These are phyloP conservation scores for Chaenodraco wilsoni DNA, from an alignment of 2,797 vertebrate species.

Conservation along the genomic window DNA sequence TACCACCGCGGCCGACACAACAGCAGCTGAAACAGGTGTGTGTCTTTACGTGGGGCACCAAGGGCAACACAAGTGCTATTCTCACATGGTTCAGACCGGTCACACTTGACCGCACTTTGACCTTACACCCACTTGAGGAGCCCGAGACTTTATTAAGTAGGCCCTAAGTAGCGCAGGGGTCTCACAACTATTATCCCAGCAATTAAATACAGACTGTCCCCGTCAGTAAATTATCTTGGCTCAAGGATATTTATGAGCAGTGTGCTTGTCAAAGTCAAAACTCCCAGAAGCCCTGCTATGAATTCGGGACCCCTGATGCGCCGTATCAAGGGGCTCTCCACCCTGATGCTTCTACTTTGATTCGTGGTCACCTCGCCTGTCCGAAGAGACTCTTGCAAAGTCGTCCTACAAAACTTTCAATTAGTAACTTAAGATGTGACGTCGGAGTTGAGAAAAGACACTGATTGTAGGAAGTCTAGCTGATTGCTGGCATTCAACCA, in stretches of 20 bases:
- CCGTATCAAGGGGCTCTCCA: conserved; percentile 17
- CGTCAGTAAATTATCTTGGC: conserved; percentile 44
- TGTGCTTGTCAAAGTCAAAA: conserved; percentile 45
- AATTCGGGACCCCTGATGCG: conserved; percentile 48
- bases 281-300: conserved; percentile 30
- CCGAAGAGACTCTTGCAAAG: conserved; percentile 44
- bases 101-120: conserved; percentile 73
- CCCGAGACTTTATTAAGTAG: conserved; percentile 58
- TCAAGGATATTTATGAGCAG: conserved; percentile 56
- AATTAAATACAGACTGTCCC: conserved; percentile 42
- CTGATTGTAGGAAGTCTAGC: too few species aligned
- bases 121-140: conserved; percentile 52
- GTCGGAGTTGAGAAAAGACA: too few species aligned
- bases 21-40: conserved; percentile 77
- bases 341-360: conserved; percentile 32
- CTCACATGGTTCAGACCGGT: conserved; percentile 69
- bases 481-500: too few species aligned
- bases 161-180: conserved; percentile 51
- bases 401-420: conserved; percentile 28
- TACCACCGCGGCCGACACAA: conserved; percentile 56
- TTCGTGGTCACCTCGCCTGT: conserved; percentile 54
- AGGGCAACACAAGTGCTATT: conserved; percentile 65
- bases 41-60: conserved; percentile 46
- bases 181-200: conserved; percentile 61
- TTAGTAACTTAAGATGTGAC: too few species aligned